Conservation (phyloP, 2,113 vertebrate species). For the Camelus bactrianus region DNA sequence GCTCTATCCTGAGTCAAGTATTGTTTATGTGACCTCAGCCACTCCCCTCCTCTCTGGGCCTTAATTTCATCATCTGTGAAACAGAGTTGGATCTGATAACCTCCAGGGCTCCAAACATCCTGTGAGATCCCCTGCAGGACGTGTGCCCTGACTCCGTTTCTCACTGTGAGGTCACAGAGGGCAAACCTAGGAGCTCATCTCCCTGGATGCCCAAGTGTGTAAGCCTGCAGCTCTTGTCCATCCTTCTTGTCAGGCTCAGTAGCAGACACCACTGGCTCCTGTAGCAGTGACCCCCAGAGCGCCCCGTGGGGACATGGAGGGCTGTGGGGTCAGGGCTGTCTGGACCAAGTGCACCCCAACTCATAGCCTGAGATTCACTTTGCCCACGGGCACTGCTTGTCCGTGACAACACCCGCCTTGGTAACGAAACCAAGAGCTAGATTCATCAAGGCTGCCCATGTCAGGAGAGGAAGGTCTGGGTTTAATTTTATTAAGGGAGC, state of each 20-base stretch:
- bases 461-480: neutral
- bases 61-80: constrained; percentile 37
- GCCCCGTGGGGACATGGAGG: neutral
- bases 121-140: neutral
- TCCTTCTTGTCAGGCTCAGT: neutral
- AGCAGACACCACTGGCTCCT: neutral
- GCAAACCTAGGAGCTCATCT: neutral
- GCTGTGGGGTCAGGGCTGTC: neutral
- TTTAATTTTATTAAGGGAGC: constrained; percentile 54
- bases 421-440: neutral
- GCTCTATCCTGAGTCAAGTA: neutral
- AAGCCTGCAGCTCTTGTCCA: neutral
- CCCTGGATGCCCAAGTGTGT: neutral
- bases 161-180: neutral
- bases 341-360: neutral
- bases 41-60: neutral
- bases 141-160: neutral
- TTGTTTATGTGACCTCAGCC: neutral
- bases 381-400: neutral
- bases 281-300: neutral
- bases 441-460: neutral
- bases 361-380: neutral
- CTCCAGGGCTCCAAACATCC: neutral
- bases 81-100: neutral
- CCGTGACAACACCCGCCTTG: neutral